phyloP scores from a whole-genome alignment of 2,888 invertebrate genomes.

The Apamea epomidion region DNA sequence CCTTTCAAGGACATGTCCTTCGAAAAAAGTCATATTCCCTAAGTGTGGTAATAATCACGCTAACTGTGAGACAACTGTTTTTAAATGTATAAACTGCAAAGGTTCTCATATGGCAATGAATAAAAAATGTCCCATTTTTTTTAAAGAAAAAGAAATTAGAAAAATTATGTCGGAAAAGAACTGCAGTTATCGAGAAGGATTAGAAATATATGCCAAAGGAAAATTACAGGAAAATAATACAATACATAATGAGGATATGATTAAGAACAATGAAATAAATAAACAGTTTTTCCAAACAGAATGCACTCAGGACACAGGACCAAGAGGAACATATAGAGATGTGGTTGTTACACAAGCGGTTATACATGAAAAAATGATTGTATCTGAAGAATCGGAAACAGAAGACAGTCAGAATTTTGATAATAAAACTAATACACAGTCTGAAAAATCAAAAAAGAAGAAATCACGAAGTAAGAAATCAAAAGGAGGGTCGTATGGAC shows the following conservation, averaged over 20 bases:
- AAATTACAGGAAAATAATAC: neutral
- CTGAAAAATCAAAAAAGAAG: too few species aligned
- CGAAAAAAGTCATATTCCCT: neutral
- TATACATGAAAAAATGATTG: too few species aligned
- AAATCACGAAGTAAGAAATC: too few species aligned
- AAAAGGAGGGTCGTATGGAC: too few species aligned
- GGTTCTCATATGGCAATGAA: neutral
- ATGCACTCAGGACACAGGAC: neutral
- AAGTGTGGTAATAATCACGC: neutral
- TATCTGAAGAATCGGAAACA: too few species aligned
- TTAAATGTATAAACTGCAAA: conserved; percentile 3
- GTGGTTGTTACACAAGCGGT: too few species aligned
- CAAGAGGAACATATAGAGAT: too few species aligned
- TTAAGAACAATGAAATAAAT: neutral
- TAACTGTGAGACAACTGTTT: neutral
- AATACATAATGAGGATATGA: neutral
- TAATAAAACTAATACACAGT: too few species aligned
- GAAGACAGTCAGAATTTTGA: too few species aligned
- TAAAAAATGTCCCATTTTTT: neutral
- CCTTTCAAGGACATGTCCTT: neutral
- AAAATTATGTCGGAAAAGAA: too few species aligned
- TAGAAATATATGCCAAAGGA: too few species aligned
- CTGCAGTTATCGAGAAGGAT: too few species aligned
- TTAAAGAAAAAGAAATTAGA: neutral
- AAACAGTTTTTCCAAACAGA: neutral